A percentile compares a stretch with the other conserved stretches of the same genome.
These are phyloP conservation scores for Cheilosia vernalis DNA, from an alignment of 2,888 invertebrate genomes.

Conservation along the genomic window DNA sequence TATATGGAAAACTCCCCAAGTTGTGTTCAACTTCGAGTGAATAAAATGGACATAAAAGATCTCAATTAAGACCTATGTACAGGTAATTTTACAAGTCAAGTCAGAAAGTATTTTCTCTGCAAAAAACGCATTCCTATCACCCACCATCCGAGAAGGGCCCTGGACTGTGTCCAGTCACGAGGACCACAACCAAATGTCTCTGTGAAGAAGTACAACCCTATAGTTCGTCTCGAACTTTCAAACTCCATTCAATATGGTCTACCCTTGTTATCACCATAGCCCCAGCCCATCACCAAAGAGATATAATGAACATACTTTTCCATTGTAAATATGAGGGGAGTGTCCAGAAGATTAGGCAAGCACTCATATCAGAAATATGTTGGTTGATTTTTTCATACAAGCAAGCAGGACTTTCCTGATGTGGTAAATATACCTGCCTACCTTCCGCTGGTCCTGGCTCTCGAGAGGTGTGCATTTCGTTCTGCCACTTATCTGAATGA, in stretches of 20 bases:
- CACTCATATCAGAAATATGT: constrained; percentile 18
- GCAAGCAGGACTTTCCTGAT: not conserved
- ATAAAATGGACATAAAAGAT: no score
- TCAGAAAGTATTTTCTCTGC: no score
- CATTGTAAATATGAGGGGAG: constrained; percentile 31
- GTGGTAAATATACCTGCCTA: not conserved
- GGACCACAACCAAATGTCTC: no score
- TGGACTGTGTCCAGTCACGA: no score
- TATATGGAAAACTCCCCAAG: no score
- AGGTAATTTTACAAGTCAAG: no score
- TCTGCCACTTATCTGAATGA: constrained; percentile 47
- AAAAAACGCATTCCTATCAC: no score
- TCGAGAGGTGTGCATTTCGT: constrained; percentile 36
- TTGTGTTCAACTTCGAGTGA: no score
- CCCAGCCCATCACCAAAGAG: constrained; percentile 24
- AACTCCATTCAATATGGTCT: constrained; percentile 20
- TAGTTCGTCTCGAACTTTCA: constrained; percentile 3
- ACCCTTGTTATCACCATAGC: not conserved
- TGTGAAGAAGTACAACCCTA: no score
- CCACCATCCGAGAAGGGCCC: no score
- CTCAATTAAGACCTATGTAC: no score
- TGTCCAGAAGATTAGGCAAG: constrained; percentile 17
- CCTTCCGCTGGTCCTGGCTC: not conserved
- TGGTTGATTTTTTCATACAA: not conserved
- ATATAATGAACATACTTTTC: constrained; percentile 45